phyloP scores from a whole-genome alignment of 2,888 invertebrate genomes.

The Fragum sueziense region DNA sequence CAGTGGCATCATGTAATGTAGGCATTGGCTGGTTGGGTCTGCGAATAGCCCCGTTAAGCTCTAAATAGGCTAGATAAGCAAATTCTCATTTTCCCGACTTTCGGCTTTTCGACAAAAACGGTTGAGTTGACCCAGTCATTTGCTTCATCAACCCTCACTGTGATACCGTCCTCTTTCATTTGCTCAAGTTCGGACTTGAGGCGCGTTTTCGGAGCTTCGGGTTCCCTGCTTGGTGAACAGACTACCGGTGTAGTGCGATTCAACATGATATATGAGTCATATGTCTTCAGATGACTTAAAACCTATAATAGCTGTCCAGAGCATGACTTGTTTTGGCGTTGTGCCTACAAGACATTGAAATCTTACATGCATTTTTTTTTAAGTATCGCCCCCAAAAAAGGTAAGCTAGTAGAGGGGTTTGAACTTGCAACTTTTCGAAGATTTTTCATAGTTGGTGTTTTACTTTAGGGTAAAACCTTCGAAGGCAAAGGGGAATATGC shows the following conservation, averaged over 20 bases:
- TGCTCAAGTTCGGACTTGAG: conserved; percentile 18
- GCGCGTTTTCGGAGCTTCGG: neutral
- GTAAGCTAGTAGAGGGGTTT: too few relatives aligned
- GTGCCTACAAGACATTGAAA: too few relatives aligned
- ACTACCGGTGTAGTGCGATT: conserved; percentile 22
- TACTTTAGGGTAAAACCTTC: too few relatives aligned
- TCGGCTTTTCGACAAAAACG: conserved; percentile 34
- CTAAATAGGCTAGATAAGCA: conserved; percentile 44
- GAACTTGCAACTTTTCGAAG: too few relatives aligned
- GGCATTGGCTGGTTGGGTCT: conserved; percentile 51
- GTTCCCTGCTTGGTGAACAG: conserved; percentile 9
- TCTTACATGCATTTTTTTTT: too few relatives aligned
- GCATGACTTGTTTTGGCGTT: too few relatives aligned
- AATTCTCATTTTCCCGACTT: conserved; percentile 31
- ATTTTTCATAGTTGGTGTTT: too few relatives aligned
- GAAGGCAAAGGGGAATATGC: too few relatives aligned
- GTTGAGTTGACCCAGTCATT: conserved; percentile 31
- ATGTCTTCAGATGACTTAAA: too few relatives aligned
- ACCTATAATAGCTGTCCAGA: too few relatives aligned
- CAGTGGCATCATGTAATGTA: conserved; percentile 36
- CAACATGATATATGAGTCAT: neutral
- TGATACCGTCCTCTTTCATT: conserved; percentile 34
- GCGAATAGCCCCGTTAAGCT: conserved; percentile 41
- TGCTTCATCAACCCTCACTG: conserved; percentile 30
- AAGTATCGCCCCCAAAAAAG: too few relatives aligned